A percentile compares a stretch with the other conserved stretches of the same genome.
Evolutionary conservation across 2,888 invertebrate genomes (phyloP).

Genomic region (Lacanobia oleracea): DNA sequence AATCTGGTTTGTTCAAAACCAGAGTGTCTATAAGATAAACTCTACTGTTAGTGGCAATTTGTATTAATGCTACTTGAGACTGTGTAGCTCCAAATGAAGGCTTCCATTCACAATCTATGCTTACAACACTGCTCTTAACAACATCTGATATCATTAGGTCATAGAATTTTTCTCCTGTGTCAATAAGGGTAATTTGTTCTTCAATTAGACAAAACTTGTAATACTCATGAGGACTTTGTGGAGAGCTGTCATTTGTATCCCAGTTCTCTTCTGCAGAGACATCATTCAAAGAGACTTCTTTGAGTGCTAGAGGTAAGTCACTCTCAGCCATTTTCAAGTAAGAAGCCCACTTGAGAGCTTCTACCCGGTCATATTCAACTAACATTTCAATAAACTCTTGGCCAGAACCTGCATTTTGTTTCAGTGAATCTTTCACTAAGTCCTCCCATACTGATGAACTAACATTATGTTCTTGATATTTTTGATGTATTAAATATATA

Average conservation of each 20-base stretch:
- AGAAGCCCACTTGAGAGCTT: conserved; percentile 94
- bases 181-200: conserved; percentile 91
- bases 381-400: conserved; percentile 92
- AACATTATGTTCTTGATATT: conserved; percentile 94
- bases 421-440: conserved; percentile 94
- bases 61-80: conserved; percentile 94
- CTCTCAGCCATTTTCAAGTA: conserved; percentile 91
- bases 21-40: conserved; percentile 96
- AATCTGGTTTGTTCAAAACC: conserved; percentile 89
- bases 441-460: conserved; percentile 95
- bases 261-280: conserved; percentile 84
- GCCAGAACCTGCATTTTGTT: conserved; percentile 91
- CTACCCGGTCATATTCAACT: conserved; percentile 91
- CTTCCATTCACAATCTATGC: conserved; percentile 98
- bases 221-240: conserved; percentile 78
- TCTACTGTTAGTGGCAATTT: conserved; percentile 93
- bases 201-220: conserved; percentile 89
- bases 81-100: conserved; percentile 94
- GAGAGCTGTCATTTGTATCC: conserved; percentile 78
- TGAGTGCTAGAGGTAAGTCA: conserved; percentile 90
- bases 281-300: conserved; percentile 73
- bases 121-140: conserved; percentile 89
- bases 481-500: conserved; percentile 95
- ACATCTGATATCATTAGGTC: conserved; percentile 88
- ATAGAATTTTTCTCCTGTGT: conserved; percentile 90